Conservation (phyloP, 2,888 invertebrate species). For the Copidosoma aretas region DNA sequence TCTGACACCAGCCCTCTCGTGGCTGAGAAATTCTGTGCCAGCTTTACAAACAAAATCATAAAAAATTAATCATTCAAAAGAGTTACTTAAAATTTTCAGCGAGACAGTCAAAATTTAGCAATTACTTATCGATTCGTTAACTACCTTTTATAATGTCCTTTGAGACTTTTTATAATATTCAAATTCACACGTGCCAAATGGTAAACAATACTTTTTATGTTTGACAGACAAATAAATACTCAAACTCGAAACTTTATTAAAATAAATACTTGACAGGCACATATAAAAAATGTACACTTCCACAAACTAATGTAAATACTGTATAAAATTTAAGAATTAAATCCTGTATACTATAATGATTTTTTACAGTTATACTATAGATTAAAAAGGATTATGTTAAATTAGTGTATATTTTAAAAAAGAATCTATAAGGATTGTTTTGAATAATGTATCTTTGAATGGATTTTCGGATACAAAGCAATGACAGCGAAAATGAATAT, state of each 20-base stretch:
- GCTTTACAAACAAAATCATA: conserved; percentile 54
- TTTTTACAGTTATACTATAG: conserved; percentile 25
- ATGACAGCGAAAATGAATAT: conserved; percentile 46
- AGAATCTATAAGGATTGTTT: conserved; percentile 17
- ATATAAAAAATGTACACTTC: conserved; percentile 28
- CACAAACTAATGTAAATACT: conserved; percentile 43
- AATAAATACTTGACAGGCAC: conserved; percentile 33
- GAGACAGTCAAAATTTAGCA: conserved; percentile 16
- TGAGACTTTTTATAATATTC: conserved; percentile 16
- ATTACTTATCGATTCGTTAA: background rate
- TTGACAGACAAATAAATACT: background rate
- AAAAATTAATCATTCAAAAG: conserved; percentile 38
- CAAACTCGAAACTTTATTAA: background rate
- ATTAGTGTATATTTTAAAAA: conserved; percentile 27
- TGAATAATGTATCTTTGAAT: conserved; percentile 18
- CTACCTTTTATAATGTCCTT: no score
- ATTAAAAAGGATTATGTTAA: conserved; percentile 29
- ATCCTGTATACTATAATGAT: conserved; percentile 29
- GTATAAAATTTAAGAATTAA: conserved; percentile 35
- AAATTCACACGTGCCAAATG: conserved; percentile 37
- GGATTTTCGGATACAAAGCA: conserved; percentile 24
- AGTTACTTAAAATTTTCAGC: conserved; percentile 28
- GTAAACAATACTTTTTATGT: conserved; percentile 15
- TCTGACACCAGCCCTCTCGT: conserved; percentile 56
- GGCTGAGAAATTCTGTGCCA: conserved; percentile 58